Percentiles rank a stretch among this genome's conserved stretches.
Evolutionary conservation across 2,113 vertebrate genomes (phyloP).

Genomic region (Deroptyus accipitrinus): DNA sequence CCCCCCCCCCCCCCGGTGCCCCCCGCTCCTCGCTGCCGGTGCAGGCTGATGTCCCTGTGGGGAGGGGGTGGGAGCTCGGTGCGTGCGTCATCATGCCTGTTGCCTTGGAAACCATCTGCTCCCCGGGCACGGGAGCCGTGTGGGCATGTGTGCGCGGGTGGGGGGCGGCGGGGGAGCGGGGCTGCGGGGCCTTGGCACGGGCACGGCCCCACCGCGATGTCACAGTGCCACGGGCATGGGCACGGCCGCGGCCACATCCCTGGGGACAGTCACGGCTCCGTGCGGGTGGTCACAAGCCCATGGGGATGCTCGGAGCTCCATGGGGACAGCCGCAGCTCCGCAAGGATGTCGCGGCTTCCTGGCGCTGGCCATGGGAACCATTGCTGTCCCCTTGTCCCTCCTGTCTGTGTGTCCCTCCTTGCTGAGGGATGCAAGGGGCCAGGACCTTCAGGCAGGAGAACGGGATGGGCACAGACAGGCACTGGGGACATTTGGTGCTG

Average conservation of each 20-base stretch:
- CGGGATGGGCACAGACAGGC: accelerated
- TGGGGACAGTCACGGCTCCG: accelerated
- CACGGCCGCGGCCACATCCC: not conserved
- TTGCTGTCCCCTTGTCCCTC: not conserved
- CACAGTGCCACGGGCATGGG: not conserved
- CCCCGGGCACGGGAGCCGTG: not conserved
- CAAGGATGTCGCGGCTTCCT: not conserved
- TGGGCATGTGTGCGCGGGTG: not conserved
- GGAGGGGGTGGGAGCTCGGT: not conserved
- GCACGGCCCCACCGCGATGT: not conserved
- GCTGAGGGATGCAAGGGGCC: not conserved
- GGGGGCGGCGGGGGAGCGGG: not conserved
- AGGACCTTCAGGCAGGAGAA: not conserved
- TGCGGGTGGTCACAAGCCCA: accelerated
- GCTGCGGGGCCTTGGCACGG: not conserved
- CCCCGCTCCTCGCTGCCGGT: not conserved
- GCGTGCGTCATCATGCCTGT: conserved; percentile 34
- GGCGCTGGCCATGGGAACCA: accelerated
- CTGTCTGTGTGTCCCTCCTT: not conserved
- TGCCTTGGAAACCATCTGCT: conserved; percentile 43
- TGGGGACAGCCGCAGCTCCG: accelerated
- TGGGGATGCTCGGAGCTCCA: accelerated
- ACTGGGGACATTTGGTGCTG: accelerated
- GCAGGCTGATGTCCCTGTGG: not conserved
- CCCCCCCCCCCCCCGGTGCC: not conserved